A percentile compares a stretch with the other conserved stretches of the same genome.
Conservation (phyloP, 2,888 invertebrate genomes). For the Lacanobia oleracea region DNA sequence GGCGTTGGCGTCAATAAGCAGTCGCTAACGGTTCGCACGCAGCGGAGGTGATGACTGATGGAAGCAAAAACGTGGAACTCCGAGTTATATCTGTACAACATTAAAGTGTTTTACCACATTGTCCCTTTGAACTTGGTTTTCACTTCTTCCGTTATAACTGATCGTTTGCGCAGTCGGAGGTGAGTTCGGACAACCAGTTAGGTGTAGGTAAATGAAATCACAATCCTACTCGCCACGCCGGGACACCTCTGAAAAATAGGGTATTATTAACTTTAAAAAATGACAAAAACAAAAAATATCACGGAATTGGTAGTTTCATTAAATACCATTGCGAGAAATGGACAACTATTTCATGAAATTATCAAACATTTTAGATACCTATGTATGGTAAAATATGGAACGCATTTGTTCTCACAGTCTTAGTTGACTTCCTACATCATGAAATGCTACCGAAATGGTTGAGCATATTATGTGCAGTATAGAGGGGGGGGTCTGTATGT, state of each 20-base stretch:
- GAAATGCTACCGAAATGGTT: not conserved
- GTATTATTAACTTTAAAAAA: not conserved
- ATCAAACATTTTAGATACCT: too few relatives aligned
- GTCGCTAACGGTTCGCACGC: not conserved
- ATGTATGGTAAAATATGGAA: too few relatives aligned
- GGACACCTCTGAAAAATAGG: conserved; percentile 71
- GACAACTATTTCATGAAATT: not conserved
- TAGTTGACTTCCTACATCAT: not conserved
- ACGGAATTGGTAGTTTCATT: not conserved
- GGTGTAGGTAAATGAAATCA: conserved; percentile 18
- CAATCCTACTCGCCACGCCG: conserved; percentile 73
- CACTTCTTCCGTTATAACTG: too few relatives aligned
- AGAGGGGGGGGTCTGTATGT: too few relatives aligned
- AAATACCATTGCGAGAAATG: not conserved
- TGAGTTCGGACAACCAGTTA: too few relatives aligned
- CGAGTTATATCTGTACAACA: too few relatives aligned
- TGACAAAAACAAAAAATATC: too few relatives aligned
- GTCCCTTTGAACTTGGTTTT: not conserved
- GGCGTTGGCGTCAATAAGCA: not conserved
- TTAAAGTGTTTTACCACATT: too few relatives aligned
- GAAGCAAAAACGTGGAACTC: too few relatives aligned
- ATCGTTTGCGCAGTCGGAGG: too few relatives aligned
- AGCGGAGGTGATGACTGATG: not conserved
- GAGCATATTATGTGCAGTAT: too few relatives aligned
- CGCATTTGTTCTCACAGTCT: not conserved